Conservation (phyloP, 2,113 vertebrate species). For the Nothoprocta pentlandii region DNA sequence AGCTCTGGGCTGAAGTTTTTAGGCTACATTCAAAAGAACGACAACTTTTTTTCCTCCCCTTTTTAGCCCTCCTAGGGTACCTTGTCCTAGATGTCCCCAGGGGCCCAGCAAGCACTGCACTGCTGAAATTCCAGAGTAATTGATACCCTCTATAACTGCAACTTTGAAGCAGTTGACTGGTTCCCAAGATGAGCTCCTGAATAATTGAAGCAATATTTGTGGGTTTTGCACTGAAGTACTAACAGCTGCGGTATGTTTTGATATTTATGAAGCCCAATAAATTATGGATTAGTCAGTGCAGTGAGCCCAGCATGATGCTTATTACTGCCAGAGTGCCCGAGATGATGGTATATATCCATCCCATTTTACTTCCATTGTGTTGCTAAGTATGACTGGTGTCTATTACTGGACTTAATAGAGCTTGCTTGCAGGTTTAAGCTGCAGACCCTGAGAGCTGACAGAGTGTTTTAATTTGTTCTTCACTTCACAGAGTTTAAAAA, state of each 20-base stretch:
- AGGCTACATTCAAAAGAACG: not conserved
- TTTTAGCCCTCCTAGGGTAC: not conserved
- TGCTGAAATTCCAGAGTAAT: not conserved
- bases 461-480: conserved; percentile 44
- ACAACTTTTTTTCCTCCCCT: not conserved
- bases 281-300: conserved; percentile 64
- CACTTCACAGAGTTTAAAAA: conserved; percentile 1
- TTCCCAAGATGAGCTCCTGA: conserved; percentile 15
- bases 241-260: conserved; percentile 68
- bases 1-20: not conserved
- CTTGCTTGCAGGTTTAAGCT: conserved; percentile 52
- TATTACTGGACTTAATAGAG: conserved; percentile 64
- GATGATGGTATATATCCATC: conserved; percentile 20
- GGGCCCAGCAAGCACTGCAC: not conserved
- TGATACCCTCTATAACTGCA: conserved; percentile 35
- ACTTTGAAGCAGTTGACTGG: conserved; percentile 5
- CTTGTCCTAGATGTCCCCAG: not conserved
- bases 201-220: conserved; percentile 71
- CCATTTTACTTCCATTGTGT: conserved; percentile 23
- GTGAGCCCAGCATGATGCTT: conserved; percentile 58
- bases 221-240: conserved; percentile 51
- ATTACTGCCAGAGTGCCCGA: conserved; percentile 31
- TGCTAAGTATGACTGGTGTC: conserved; percentile 31
- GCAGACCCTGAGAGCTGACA: not conserved
- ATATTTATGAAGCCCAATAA: conserved; percentile 70